These are phyloP conservation scores for Gymnopithys bicolor DNA, from an alignment of 2,797 vertebrate species.

Conservation along the genomic window DNA sequence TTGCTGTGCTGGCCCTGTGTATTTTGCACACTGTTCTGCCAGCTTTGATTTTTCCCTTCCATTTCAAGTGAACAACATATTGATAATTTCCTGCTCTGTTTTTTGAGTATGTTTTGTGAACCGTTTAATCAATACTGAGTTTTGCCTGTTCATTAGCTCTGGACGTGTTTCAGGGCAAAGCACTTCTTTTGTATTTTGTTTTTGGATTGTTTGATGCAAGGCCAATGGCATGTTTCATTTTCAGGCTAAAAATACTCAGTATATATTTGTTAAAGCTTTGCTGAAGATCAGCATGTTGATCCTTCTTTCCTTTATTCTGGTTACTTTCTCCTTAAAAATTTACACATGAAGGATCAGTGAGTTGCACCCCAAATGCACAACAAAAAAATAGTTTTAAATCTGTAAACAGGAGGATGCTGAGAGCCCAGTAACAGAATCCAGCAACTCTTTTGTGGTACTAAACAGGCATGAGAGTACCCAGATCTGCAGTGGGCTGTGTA, in stretches of 20 bases:
- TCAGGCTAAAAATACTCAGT: background rate
- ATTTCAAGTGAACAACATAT: background rate
- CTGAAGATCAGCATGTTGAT: background rate
- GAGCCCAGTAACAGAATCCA: background rate
- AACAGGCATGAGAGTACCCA: background rate
- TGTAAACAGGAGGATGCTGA: background rate
- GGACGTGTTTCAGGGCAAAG: background rate
- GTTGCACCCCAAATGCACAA: background rate
- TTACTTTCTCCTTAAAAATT: background rate
- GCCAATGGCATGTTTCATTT: background rate
- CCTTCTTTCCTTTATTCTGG: background rate
- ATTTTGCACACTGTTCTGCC: background rate
- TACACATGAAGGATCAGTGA: background rate
- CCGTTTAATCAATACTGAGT: background rate
- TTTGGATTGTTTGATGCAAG: background rate
- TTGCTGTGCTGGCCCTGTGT: fast-evolving
- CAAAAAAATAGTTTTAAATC: background rate
- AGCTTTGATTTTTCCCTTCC: background rate
- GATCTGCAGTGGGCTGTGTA: background rate
- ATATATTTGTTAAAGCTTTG: background rate
- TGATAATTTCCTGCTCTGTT: background rate
- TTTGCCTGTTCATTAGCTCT: background rate
- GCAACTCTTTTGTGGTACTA: background rate
- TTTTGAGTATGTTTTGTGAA: background rate
- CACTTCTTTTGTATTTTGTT: background rate